These are phyloP conservation scores for Gobiocypris rarus DNA, from an alignment of 2,113 vertebrate species.

Conservation along the genomic window DNA sequence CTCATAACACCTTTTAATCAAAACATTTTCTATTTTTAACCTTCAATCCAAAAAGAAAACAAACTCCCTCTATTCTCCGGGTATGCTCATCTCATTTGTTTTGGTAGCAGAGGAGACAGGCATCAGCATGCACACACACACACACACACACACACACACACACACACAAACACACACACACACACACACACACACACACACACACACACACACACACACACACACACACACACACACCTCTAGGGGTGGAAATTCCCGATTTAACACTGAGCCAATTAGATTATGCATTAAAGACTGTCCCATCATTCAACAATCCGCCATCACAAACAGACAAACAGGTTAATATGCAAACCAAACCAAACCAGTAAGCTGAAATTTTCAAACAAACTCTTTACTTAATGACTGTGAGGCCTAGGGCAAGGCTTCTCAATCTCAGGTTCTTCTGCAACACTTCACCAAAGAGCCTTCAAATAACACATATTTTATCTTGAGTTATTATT, in stretches of 20 bases:
- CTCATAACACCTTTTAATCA: background rate
- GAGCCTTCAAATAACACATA: background rate
- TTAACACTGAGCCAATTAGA: background rate
- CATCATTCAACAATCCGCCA: background rate
- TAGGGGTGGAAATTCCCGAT: slow-evolving; percentile 13
- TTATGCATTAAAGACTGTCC: slow-evolving; percentile 9
- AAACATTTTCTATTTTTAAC: slow-evolving; percentile 11
- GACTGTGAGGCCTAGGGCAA: background rate
- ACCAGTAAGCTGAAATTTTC: background rate
- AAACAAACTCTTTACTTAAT: too few relatives aligned
- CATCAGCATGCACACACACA: background rate
- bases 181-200: background rate
- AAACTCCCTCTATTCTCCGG: background rate
- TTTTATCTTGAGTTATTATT: too few relatives aligned
- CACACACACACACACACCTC: background rate
- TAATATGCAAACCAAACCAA: background rate
- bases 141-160: slow-evolving; percentile 2
- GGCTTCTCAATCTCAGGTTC: background rate
- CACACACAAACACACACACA: background rate
- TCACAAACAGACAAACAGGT: background rate
- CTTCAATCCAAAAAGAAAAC: slow-evolving; percentile 4
- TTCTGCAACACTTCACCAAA: background rate
- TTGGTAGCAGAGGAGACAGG: slow-evolving; percentile 21
- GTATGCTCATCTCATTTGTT: background rate
- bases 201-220: background rate